Evolutionary conservation across 2,797 vertebrate species (phyloP).

Genomic region (Pangasius djambal): DNA sequence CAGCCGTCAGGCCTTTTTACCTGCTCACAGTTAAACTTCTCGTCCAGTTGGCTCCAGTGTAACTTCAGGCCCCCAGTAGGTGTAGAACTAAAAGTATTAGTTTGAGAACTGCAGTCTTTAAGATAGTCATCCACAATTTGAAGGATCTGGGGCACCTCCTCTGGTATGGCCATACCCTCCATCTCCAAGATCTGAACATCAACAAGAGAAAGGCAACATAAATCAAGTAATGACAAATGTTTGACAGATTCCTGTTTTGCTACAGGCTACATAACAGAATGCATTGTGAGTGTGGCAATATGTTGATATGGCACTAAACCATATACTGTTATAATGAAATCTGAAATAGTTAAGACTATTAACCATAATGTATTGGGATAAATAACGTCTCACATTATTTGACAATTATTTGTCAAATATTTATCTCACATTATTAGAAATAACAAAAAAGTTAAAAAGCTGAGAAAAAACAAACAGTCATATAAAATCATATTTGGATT

Average conservation of each 20-base stretch:
- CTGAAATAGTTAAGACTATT: not conserved
- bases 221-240: not conserved
- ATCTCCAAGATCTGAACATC: conserved; percentile 73
- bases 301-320: not conserved
- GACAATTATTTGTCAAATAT: no score
- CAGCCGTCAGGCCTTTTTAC: conserved; percentile 34
- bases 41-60: conserved; percentile 54
- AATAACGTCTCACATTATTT: not conserved
- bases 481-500: no score
- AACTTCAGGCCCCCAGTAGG: conserved; percentile 58
- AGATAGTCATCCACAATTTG: conserved; percentile 72
- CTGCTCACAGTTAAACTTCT: conserved; percentile 56
- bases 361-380: not conserved
- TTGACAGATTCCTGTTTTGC: not conserved
- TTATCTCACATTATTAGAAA: no score
- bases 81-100: conserved; percentile 64
- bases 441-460: no score
- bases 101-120: conserved; percentile 68
- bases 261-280: not conserved
- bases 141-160: conserved; percentile 71
- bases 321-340: not conserved
- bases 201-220: conserved; percentile 1
- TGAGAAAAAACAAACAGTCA: no score
- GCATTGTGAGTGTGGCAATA: not conserved
- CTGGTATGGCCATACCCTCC: conserved; percentile 72